Percentiles rank a stretch among this genome's conserved stretches.
Conservation (phyloP, 2,888 invertebrate species). For the Argyra leucocephala region DNA sequence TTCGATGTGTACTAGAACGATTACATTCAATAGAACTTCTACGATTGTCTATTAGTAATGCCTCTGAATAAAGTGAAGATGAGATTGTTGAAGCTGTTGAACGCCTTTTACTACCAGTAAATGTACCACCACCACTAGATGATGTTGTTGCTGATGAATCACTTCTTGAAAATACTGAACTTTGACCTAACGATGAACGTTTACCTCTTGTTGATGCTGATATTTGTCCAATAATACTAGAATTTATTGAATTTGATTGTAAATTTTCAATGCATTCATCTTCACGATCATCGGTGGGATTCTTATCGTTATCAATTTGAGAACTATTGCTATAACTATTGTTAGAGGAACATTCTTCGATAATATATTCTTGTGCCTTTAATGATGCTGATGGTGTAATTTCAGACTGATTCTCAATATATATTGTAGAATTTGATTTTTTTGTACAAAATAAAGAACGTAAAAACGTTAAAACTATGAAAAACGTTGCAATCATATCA, state of each 20-base stretch:
- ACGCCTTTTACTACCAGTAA: conserved; percentile 39
- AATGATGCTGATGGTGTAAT: conserved; percentile 23
- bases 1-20: conserved; percentile 33
- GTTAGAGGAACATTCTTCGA: conserved; percentile 16
- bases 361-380: conserved; percentile 17
- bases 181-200: conserved; percentile 34
- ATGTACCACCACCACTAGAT: conserved; percentile 38
- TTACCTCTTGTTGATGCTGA: conserved; percentile 31
- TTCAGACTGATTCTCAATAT: conserved; percentile 20
- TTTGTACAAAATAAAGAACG: conserved; percentile 41
- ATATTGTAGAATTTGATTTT: conserved; percentile 18
- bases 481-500: conserved; percentile 43
- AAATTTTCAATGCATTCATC: conserved; percentile 14
- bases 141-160: conserved; percentile 43
- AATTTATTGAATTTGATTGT: conserved; percentile 9
- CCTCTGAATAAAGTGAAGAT: conserved; percentile 41
- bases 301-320: background rate
- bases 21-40: conserved; percentile 40
- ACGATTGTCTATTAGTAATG: conserved; percentile 37
- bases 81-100: conserved; percentile 42
- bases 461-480: conserved; percentile 43
- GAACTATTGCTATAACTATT: conserved; percentile 11
- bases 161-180: conserved; percentile 37
- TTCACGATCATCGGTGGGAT: background rate
- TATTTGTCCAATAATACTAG: conserved; percentile 21